Evolutionary conservation across 2,113 vertebrate genomes (phyloP).

Genomic region (Physeter macrocephalus): DNA sequence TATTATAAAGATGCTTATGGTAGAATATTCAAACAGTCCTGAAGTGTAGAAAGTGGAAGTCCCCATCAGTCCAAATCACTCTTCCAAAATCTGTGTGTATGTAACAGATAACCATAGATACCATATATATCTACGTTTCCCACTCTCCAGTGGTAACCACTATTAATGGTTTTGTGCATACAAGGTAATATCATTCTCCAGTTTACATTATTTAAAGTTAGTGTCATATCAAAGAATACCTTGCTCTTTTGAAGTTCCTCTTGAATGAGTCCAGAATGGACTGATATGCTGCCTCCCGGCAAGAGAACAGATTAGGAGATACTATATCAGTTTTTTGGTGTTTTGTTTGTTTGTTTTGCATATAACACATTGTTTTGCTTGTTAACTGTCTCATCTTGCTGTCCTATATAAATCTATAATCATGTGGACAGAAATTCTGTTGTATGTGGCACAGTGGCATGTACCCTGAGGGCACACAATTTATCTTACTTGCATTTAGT

Average conservation of each 20-base stretch:
- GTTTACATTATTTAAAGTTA: background rate
- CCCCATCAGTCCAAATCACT: background rate
- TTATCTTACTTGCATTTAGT: background rate
- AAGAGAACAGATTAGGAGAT: background rate
- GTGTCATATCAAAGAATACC: background rate
- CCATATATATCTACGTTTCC: background rate
- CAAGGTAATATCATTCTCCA: background rate
- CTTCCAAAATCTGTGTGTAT: background rate
- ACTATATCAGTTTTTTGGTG: background rate
- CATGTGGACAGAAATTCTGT: background rate
- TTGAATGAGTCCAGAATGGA: background rate
- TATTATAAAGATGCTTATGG: background rate
- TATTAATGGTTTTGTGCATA: background rate
- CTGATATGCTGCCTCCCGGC: background rate
- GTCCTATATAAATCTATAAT: background rate
- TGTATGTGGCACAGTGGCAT: background rate
- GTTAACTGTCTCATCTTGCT: background rate
- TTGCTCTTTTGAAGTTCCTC: constrained; percentile 32
- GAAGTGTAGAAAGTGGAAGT: background rate
- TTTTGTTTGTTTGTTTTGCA: background rate
- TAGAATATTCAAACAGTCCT: background rate
- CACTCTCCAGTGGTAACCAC: background rate
- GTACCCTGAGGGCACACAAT: background rate
- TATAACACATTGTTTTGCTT: constrained; percentile 6
- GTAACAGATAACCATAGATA: background rate